Percentiles rank a stretch among this genome's conserved stretches.
phyloP scores from a whole-genome alignment of 2,113 vertebrate genomes.

The Neolamprologus variostigma region DNA sequence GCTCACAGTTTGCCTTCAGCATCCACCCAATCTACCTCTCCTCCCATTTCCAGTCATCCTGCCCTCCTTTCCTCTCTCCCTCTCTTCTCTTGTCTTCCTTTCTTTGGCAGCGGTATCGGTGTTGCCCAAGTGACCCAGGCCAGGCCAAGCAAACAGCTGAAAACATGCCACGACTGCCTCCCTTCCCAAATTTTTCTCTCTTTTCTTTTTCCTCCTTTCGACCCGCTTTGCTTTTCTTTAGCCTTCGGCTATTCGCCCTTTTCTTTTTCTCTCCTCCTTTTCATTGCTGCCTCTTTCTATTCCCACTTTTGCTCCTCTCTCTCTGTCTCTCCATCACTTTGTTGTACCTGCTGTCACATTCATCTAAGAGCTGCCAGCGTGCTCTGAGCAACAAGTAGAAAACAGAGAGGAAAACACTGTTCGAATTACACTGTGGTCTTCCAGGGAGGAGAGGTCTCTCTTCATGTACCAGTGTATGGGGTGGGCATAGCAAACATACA shows the following conservation, averaged over 20 bases:
- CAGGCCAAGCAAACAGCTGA: conserved; percentile 60
- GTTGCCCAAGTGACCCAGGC: conserved; percentile 53
- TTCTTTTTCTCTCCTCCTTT: not conserved
- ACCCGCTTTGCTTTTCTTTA: not conserved
- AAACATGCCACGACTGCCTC: conserved; percentile 43
- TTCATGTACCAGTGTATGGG: not conserved
- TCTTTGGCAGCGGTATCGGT: conserved; percentile 29
- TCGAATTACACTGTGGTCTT: not conserved
- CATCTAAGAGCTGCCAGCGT: not conserved
- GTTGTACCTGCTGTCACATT: conserved; percentile 20
- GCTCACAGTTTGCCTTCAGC: not conserved
- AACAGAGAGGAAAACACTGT: not conserved
- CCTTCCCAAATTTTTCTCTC: not conserved
- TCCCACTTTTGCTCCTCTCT: not conserved
- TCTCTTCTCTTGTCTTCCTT: not conserved
- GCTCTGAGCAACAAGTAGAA: not conserved
- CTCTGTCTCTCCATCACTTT: not conserved
- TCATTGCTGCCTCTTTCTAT: not conserved
- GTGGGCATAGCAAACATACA: not conserved
- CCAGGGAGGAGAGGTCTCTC: not conserved
- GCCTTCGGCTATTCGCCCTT: not conserved
- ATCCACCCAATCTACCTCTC: not conserved
- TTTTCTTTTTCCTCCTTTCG: not conserved
- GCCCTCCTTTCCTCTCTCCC: not conserved
- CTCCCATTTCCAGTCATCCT: conserved; percentile 14